These are phyloP conservation scores for Scaptomyza hsui DNA, from an alignment of 1,140 invertebrate species.

Conservation along the genomic window DNA sequence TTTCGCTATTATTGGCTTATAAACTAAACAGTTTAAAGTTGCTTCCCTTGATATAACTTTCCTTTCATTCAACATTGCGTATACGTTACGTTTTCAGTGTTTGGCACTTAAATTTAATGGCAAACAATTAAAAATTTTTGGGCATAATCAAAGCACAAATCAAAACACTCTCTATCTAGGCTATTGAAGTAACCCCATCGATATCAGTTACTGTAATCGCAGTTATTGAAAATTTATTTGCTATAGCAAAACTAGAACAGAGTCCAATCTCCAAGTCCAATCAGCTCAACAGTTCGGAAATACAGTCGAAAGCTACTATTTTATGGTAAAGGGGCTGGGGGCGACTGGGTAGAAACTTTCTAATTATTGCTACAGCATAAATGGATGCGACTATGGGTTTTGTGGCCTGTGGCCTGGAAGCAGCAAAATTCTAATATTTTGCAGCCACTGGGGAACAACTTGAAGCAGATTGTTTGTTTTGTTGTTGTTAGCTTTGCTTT, in stretches of 20 bases:
- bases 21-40: too few relatives aligned
- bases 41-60: too few relatives aligned
- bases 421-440: slow-evolving; percentile 41
- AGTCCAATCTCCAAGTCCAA: slow-evolving; percentile 16
- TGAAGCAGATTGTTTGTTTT: slow-evolving; percentile 10
- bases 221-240: slow-evolving; percentile 40
- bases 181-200: neutral
- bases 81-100: neutral
- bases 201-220: slow-evolving; percentile 17
- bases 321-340: neutral
- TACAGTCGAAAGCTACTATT: neutral
- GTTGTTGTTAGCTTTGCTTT: slow-evolving; percentile 17
- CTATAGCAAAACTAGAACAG: neutral
- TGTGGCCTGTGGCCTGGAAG: neutral
- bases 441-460: slow-evolving; percentile 3
- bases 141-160: neutral
- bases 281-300: slow-evolving; percentile 21
- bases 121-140: neutral
- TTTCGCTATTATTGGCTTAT: too few relatives aligned
- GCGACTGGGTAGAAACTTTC: slow-evolving; percentile 56
- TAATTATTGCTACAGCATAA: slow-evolving; percentile 61
- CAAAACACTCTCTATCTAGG: neutral
- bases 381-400: slow-evolving; percentile 17
- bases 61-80: too few relatives aligned
- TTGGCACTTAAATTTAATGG: neutral